Conservation (phyloP, 2,113 vertebrate genomes). For the Empidonax alnorum region DNA sequence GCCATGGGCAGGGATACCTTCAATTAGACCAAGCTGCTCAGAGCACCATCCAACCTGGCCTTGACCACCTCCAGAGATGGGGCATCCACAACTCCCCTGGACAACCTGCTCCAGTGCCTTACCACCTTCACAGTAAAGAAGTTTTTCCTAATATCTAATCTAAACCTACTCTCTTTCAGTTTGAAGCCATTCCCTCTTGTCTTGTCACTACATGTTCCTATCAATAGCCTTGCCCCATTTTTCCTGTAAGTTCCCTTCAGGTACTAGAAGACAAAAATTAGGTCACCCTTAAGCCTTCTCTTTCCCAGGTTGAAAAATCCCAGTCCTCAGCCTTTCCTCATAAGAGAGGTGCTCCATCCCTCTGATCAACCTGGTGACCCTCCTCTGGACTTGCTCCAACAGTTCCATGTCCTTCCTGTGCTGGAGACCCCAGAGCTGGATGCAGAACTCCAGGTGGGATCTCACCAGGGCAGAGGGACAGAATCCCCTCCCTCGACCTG, state of each 20-base stretch:
- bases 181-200: background rate
- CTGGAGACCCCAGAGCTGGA: background rate
- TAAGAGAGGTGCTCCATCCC: background rate
- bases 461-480: background rate
- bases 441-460: background rate
- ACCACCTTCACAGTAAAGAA: background rate
- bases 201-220: background rate
- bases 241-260: background rate
- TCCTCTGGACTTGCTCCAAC: accelerated
- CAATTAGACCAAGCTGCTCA: background rate
- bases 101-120: background rate
- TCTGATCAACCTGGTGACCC: background rate
- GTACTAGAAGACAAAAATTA: background rate
- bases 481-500: background rate
- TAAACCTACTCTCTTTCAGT: background rate
- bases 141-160: background rate
- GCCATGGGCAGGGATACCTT: background rate
- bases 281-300: background rate
- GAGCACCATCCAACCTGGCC: background rate
- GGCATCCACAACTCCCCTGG: background rate
- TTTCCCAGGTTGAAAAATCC: background rate
- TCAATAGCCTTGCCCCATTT: background rate
- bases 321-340: background rate
- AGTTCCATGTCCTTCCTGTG: background rate
- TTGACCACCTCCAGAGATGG: background rate